Evolutionary conservation across 2,797 vertebrate genomes (phyloP), one percentile per base, ranked within the genome.

Genomic region (Enteromius radiatus): DNA sequence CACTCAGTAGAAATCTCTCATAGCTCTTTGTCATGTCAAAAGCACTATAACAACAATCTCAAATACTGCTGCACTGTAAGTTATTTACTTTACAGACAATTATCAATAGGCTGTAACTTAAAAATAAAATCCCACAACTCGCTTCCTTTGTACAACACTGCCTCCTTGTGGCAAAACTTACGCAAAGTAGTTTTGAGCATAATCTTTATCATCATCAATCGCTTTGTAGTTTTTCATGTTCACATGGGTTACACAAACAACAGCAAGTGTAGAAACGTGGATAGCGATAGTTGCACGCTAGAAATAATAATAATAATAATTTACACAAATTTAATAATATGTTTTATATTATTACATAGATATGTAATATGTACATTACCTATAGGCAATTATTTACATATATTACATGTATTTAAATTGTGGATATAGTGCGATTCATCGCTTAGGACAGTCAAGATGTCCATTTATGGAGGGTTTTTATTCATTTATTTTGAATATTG

Each of bases 121-220:
- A 12, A 19, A 52, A n/a, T 23, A n/a, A 9, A 74, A 54, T 6
- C 2, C 6, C 41, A 19, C 2, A 54, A 54, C 10, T 5, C 2
- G 4, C 45, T 77, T 64, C 26, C 9, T 15, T 28, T 78, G 47
- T 65, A 65, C 43, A 64, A 64, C 63, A 78, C 76, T 67, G 63
- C 61, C 76, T 52, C 63, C 63, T 67, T 65, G 76, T 78, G 76
- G 59, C 4, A 12, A 21, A 3, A 1, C 10, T 4, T 38, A 54
- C 36, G 54, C 49, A 38, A 4, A 31, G 15, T 26, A 3, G 6
- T n/a, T 56, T 54, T 54, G 49, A 54, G 8, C 21, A 10, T 54
- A 19, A 52, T 52, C 52, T 54, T 54, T 6, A 3, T 36, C 52
- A 38, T n/a, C 47, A 12, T 75, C 28, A n/a, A n/a, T n/a, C n/a